A percentile compares a stretch with the other conserved stretches of the same genome.
Conservation (phyloP, 1,140 invertebrate genomes). For the Elymnias hypermnestra region DNA sequence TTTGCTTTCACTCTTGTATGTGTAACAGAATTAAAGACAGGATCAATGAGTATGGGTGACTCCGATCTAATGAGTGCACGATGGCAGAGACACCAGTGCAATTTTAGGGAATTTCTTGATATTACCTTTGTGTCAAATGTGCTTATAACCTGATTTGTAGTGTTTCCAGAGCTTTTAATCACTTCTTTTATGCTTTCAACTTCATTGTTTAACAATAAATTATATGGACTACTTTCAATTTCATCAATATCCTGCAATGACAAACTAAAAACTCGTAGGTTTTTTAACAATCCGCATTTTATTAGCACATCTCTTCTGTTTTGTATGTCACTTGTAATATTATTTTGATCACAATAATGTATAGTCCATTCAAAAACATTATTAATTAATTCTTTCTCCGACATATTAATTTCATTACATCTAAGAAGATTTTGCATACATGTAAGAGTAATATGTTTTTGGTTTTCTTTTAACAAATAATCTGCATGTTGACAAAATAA, state of each 20-base stretch:
- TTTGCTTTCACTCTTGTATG: constrained; percentile 54
- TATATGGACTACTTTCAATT: constrained; percentile 36
- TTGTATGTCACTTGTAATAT: constrained; percentile 41
- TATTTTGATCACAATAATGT: constrained; percentile 63
- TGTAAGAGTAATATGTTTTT: constrained; percentile 61
- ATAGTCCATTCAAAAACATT: constrained; percentile 72
- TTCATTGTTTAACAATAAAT: constrained; percentile 41
- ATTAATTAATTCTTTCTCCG: constrained; percentile 68
- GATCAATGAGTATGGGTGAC: constrained; percentile 56
- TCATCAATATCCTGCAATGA: constrained; percentile 44
- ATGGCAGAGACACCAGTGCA: constrained; percentile 58
- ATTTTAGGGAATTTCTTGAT: constrained; percentile 41
- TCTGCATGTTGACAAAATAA: constrained; percentile 70
- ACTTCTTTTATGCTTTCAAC: constrained; percentile 30
- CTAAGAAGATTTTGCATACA: constrained; percentile 68
- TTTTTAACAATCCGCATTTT: constrained; percentile 49
- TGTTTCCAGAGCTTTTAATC: constrained; percentile 22
- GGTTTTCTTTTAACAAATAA: constrained; percentile 64
- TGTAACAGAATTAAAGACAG: constrained; percentile 36
- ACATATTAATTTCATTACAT: constrained; percentile 63
- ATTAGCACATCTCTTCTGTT: constrained; percentile 62
- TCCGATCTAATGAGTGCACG: constrained; percentile 55
- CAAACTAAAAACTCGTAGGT: constrained; percentile 55
- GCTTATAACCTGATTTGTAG: constrained; percentile 14
- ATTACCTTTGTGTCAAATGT: constrained; percentile 17